Conservation (phyloP, 2,113 vertebrate genomes). For the Columba livia region DNA sequence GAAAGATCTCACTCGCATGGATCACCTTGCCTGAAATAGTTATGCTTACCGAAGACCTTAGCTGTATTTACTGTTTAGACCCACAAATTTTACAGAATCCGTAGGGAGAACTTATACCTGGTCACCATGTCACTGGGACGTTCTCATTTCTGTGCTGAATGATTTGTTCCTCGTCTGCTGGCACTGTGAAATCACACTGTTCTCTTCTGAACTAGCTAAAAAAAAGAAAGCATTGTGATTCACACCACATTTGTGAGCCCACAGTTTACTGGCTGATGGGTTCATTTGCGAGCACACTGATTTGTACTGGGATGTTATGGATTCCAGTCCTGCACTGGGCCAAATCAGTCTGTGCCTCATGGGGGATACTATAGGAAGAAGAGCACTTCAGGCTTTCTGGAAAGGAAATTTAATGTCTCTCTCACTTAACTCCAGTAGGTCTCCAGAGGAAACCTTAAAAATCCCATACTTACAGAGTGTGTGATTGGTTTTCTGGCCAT, state of each 20-base stretch:
- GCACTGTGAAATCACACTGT: background rate
- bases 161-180: background rate
- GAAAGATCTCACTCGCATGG: background rate
- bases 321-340: background rate
- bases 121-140: background rate
- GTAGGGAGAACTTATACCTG: background rate
- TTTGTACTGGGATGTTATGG: background rate
- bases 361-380: background rate
- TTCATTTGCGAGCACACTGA: background rate
- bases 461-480: background rate
- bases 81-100: background rate
- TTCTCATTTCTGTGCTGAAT: background rate
- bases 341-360: background rate
- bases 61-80: background rate
- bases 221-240: background rate
- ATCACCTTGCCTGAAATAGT: background rate
- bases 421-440: background rate
- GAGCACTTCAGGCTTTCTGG: background rate
- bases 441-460: background rate
- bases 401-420: background rate
- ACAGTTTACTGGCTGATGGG: background rate
- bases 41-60: background rate
- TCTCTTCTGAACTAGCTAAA: background rate
- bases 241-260: background rate
- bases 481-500: background rate